phyloP scores from a whole-genome alignment of 2,888 invertebrate genomes.

The Clivina fossor region DNA sequence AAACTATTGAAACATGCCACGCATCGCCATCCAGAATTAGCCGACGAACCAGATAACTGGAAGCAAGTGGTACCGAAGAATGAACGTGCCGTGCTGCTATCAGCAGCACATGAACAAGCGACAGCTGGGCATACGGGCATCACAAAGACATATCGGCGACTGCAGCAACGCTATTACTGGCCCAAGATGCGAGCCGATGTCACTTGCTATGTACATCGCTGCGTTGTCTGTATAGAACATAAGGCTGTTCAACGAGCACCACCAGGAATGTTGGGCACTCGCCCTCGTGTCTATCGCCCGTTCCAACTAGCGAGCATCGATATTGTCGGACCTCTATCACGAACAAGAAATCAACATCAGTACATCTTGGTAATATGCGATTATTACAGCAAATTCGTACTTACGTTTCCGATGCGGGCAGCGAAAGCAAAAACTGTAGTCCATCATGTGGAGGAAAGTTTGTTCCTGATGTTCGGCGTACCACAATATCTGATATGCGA shows the following conservation, averaged over 20 bases:
- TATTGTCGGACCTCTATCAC: background rate
- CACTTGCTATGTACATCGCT: background rate
- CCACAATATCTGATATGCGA: conserved; percentile 35
- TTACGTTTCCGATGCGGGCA: conserved; percentile 16
- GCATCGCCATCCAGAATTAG: background rate
- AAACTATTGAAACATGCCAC: background rate
- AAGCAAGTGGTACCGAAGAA: background rate
- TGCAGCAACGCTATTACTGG: background rate
- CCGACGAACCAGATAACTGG: background rate
- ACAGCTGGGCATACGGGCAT: background rate
- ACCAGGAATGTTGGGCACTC: background rate
- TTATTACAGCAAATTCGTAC: conserved; percentile 15
- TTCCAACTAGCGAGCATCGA: background rate
- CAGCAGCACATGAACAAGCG: background rate
- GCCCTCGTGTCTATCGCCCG: background rate
- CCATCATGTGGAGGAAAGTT: conserved; percentile 14
- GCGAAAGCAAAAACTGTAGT: conserved; percentile 18
- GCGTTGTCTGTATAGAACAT: background rate
- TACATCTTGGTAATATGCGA: background rate
- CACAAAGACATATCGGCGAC: background rate
- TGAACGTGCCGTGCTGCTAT: background rate
- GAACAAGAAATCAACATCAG: background rate
- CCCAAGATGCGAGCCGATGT: background rate
- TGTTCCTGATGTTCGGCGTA: conserved; percentile 34
- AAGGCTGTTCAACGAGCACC: background rate